Evolutionary conservation across 1,140 invertebrate species (phyloP).

Genomic region (Eufriesea mexicana): DNA sequence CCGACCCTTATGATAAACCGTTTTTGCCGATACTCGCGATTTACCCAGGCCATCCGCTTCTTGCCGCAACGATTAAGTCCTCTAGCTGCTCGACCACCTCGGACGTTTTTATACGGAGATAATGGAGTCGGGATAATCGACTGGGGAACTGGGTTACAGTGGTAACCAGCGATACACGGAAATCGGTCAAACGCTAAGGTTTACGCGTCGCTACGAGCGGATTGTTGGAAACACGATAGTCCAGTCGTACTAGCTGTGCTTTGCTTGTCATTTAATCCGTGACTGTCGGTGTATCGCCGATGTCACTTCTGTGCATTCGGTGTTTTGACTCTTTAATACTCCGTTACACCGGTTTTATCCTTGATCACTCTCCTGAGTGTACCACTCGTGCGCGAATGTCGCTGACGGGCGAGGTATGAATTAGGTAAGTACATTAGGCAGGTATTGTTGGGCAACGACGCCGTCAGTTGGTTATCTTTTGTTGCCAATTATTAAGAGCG

Average conservation of each 20-base stretch:
- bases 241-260: not conserved
- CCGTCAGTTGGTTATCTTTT: too few relatives aligned
- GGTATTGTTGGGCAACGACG: too few relatives aligned
- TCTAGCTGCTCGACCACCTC: constrained; percentile 1
- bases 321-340: not conserved
- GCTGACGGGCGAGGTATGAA: too few relatives aligned
- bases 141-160: not conserved
- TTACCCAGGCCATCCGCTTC: constrained; percentile 19
- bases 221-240: not conserved
- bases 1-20: constrained; percentile 34
- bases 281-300: not conserved
- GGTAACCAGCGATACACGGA: not conserved
- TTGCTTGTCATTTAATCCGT: not conserved
- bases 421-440: too few relatives aligned
- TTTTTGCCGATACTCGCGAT: constrained; percentile 15
- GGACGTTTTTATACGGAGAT: constrained; percentile 16
- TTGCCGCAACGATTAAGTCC: constrained; percentile 53
- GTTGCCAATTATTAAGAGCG: too few relatives aligned
- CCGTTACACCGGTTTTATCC: too few relatives aligned
- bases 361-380: too few relatives aligned
- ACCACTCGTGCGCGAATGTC: too few relatives aligned
- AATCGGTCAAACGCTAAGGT: not conserved
- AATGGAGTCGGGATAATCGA: constrained; percentile 4
- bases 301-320: not conserved
- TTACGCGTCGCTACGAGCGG: not conserved